These are phyloP conservation scores for Tadarida brasiliensis DNA, from an alignment of 2,797 vertebrate genomes.

Conservation along the genomic window DNA sequence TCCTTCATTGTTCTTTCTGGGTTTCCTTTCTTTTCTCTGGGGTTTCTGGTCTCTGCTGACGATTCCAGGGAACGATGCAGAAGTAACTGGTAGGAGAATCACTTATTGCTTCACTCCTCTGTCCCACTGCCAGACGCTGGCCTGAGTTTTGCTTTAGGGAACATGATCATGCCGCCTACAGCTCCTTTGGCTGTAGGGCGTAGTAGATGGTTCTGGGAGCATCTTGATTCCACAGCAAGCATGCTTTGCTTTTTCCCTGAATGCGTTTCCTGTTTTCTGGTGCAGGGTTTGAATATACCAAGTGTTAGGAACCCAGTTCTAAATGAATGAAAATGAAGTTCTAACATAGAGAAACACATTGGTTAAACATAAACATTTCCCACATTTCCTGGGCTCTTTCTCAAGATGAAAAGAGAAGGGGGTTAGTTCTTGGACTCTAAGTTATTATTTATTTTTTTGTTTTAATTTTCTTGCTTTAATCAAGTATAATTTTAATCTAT, in stretches of 20 bases:
- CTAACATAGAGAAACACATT: background rate
- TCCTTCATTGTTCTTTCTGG: background rate
- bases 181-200: background rate
- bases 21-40: background rate
- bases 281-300: background rate
- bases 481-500: background rate
- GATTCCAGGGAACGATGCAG: background rate
- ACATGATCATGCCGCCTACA: background rate
- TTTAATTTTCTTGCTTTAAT: conserved; percentile 67
- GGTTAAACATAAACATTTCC: background rate
- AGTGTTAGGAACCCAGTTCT: background rate
- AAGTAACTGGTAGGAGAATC: background rate
- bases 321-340: background rate
- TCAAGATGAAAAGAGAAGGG: background rate
- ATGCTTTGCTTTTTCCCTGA: background rate
- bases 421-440: conserved; percentile 79
- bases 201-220: background rate
- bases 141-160: background rate
- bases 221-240: conserved; percentile 4
- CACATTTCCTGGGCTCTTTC: background rate
- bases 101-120: background rate
- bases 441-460: conserved; percentile 81
- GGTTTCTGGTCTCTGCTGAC: background rate
- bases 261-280: conserved; percentile 9
- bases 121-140: background rate